Percentiles rank a stretch among this genome's conserved stretches.
phyloP scores from a whole-genome alignment of 1,140 invertebrate species.

The Trachelipus rathkii region DNA sequence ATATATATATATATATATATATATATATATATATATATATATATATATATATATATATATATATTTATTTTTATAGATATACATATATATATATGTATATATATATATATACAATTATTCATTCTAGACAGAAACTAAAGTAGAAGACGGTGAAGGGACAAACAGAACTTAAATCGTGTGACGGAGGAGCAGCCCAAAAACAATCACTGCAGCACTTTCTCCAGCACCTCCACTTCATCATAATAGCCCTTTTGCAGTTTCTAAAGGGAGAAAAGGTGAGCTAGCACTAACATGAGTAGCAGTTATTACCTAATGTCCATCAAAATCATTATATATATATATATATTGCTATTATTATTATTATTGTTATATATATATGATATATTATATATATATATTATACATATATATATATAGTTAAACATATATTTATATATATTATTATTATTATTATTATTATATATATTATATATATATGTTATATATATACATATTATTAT shows the following conservation, averaged over 20 bases:
- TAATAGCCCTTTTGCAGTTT: conserved; percentile 36
- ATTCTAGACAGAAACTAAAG: conserved; percentile 37
- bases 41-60: conserved; percentile 11
- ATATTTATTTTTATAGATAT: background rate
- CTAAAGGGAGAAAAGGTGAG: conserved; percentile 57
- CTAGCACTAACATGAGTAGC: too few species aligned
- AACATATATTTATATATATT: too few species aligned
- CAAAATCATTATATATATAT: too few species aligned
- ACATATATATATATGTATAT: conserved; percentile 5
- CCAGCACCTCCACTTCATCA: conserved; percentile 33
- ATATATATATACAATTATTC: background rate
- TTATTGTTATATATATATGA: too few species aligned
- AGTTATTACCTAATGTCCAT: too few species aligned
- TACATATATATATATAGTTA: too few species aligned
- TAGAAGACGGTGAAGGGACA: conserved; percentile 42
- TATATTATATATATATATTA: too few species aligned
- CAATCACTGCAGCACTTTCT: conserved; percentile 38
- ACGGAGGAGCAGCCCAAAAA: conserved; percentile 41
- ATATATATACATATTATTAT: too few species aligned
- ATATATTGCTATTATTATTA: too few species aligned
- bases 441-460: too few species aligned
- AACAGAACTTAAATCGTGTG: conserved; percentile 43
- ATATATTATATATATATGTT: too few species aligned
- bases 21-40: conserved; percentile 11
- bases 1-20: conserved; percentile 14